Evolutionary conservation across 2,888 invertebrate species (phyloP), one percentile per base, ranked within the genome.

Genomic region (Lordiphosa fenestrarum): DNA sequence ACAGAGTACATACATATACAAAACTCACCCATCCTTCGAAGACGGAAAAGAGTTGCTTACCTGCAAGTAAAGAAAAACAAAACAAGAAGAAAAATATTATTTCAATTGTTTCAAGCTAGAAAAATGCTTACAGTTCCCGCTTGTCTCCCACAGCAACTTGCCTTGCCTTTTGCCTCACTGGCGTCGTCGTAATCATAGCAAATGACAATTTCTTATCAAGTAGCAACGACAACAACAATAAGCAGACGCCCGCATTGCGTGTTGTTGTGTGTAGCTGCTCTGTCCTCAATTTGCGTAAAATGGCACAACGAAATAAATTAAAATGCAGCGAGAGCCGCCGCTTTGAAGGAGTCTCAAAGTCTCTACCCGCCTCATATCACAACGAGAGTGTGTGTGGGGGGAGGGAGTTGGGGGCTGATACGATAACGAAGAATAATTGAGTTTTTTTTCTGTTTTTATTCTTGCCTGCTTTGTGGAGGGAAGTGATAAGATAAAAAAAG

Each of bases 201-300:
- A 80, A 72, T 80, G 82, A 73, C 64, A 73, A 64, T 61, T 81
- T 81, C 71, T 77, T 77, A 77, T 81, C 84, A 77, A 59, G 63
- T 23, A 41, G 62, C 55, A 68, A 60, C 51, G 61, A 59, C 40
- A 44, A 54, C 52, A 49, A 36, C 36, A 35, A 55, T 41, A 44
- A 50, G 40, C 44, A 12, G 21, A 50, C 64, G 66, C 66, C 73
- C 74, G 72, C 72, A 83, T 65, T 71, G 75, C 63, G 61, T 71
- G 60, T 44, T 46, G 51, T 51, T 60, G 50, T 61, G 46, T 61
- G 46, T 48, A 51, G 37, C 63, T 61, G 37, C 63, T 61, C 54
- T 75, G 82, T 73, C 71, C 84, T 84, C 82, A 84, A 82, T 78
- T 81, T 67, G 82, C 71, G 78, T 73, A 77, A 78, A 78, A 78